A percentile compares a stretch with the other conserved stretches of the same genome.
Evolutionary conservation across 2,888 invertebrate species (phyloP).

Genomic region (Ophion slaviceki): DNA sequence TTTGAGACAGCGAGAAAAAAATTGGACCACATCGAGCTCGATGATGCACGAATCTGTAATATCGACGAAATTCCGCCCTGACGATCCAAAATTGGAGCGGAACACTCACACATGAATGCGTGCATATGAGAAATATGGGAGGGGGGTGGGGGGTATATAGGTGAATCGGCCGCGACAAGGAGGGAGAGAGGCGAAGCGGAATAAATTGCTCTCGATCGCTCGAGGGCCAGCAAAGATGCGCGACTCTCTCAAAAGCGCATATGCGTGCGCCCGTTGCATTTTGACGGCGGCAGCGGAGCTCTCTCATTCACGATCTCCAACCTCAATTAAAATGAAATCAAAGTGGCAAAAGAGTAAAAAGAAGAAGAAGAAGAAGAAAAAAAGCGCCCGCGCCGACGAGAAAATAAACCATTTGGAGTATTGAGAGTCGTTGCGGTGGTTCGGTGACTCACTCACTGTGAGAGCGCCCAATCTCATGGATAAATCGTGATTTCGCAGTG

Average conservation of each 20-base stretch:
- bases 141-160: background rate
- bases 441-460: constrained; percentile 52
- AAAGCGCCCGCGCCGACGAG: background rate
- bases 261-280: constrained; percentile 38
- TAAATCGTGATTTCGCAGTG: constrained; percentile 70
- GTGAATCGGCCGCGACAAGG: background rate
- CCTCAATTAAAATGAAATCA: constrained; percentile 62
- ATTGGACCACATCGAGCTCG: constrained; percentile 35
- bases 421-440: constrained; percentile 20
- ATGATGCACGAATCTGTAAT: constrained; percentile 62
- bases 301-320: constrained; percentile 46
- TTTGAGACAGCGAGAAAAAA: constrained; percentile 56
- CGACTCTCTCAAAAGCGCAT: background rate
- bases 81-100: constrained; percentile 17
- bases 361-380: constrained; percentile 3
- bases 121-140: background rate
- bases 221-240: constrained; percentile 35
- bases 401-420: constrained; percentile 13
- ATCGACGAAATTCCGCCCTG: constrained; percentile 18
- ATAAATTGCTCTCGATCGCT: constrained; percentile 51
- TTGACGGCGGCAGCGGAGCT: constrained; percentile 32
- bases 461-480: constrained; percentile 57
- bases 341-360: constrained; percentile 25
- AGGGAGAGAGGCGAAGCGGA: constrained; percentile 10
- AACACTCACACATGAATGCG: background rate